Evolutionary conservation across 1,140 invertebrate genomes (phyloP).

Genomic region (Heliconius eleuchia): DNA sequence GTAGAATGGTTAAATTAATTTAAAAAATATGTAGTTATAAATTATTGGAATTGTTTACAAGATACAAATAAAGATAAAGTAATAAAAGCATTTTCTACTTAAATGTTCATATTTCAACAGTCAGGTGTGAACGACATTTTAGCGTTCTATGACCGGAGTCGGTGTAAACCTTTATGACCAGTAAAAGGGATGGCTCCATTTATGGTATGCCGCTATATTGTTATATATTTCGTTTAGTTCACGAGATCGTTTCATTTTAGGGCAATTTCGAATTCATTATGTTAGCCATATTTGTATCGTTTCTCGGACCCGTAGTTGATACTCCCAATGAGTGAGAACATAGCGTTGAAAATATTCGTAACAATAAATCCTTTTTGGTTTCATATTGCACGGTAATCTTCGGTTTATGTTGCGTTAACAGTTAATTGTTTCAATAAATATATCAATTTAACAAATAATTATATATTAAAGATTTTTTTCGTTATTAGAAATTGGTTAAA

Average conservation of each 20-base stretch:
- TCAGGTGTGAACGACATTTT: constrained; percentile 32
- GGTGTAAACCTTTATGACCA: constrained; percentile 46
- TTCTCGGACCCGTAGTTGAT: neutral
- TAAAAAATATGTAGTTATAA: neutral
- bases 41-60: neutral
- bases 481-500: neutral
- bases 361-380: neutral
- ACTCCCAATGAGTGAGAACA: neutral
- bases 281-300: neutral
- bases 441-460: too few species aligned
- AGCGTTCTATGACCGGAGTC: constrained; percentile 27
- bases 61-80: neutral
- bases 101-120: constrained; percentile 15
- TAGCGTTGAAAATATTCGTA: neutral
- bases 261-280: neutral
- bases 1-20: neutral
- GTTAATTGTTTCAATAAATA: too few species aligned
- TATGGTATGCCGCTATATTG: constrained; percentile 39
- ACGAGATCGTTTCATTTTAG: constrained; percentile 27
- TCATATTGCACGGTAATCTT: neutral
- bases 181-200: constrained; percentile 57
- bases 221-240: constrained; percentile 27
- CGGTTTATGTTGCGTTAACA: neutral
- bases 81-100: constrained; percentile 8
- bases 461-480: neutral